A percentile compares a stretch with the other conserved stretches of the same genome.
Evolutionary conservation across 2,113 vertebrate species (phyloP).

Genomic region (Atlantisia rogersi): DNA sequence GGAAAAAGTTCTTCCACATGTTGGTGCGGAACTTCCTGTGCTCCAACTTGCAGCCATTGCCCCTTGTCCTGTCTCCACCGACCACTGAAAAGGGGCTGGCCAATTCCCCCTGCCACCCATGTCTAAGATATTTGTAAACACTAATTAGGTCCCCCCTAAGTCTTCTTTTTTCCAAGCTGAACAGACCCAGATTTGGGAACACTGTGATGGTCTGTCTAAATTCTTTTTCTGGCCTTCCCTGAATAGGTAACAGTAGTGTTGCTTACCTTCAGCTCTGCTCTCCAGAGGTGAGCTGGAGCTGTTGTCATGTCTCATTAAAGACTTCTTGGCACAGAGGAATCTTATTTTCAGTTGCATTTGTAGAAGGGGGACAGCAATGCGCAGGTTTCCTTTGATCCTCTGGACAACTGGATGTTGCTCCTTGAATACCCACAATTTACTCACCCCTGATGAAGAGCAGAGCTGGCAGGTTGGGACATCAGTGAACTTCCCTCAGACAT

Average conservation of each 20-base stretch:
- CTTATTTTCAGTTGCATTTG: neutral
- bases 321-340: neutral
- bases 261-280: neutral
- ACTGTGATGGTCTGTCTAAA: rapidly evolving
- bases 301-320: neutral
- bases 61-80: no score
- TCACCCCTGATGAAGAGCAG: neutral
- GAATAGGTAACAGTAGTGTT: neutral
- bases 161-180: no score
- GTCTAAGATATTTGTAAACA: no score
- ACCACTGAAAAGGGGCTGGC: no score
- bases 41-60: no score
- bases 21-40: no score
- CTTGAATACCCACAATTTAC: neutral
- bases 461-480: neutral
- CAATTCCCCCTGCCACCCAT: no score
- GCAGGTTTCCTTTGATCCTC: neutral
- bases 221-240: neutral
- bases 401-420: neutral
- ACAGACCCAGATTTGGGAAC: no score
- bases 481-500: neutral
- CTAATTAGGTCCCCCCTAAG: no score
- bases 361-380: neutral
- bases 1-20: no score
- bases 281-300: neutral